Evolutionary conservation across 1,140 invertebrate species (phyloP).

Genomic region (Lanistes nyassanus): DNA sequence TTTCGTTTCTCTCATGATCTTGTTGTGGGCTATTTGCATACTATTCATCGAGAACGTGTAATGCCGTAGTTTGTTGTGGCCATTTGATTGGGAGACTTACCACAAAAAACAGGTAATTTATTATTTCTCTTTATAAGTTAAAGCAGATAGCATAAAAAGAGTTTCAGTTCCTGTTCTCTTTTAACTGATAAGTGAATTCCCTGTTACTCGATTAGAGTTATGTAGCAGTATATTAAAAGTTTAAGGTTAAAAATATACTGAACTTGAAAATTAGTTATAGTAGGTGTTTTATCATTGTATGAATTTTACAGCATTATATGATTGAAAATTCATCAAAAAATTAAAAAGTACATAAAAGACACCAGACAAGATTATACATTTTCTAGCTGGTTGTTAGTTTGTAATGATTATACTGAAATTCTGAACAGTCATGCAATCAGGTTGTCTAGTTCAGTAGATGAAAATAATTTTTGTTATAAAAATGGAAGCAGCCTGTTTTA

Average conservation of each 20-base stretch:
- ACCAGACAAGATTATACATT: no score
- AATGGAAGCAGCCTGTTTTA: no score
- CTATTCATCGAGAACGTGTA: not conserved
- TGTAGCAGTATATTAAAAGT: not conserved
- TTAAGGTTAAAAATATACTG: not conserved
- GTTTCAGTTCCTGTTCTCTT: not conserved
- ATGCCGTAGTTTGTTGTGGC: conserved; percentile 8
- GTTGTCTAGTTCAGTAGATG: no score
- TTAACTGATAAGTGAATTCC: not conserved
- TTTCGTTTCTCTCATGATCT: conserved; percentile 20
- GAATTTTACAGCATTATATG: no score
- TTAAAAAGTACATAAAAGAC: no score
- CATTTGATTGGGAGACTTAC: not conserved
- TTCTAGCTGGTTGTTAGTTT: no score
- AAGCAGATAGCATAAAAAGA: no score
- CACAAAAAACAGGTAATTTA: conserved; percentile 2
- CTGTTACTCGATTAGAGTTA: not conserved
- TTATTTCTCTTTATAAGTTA: not conserved
- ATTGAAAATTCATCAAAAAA: no score
- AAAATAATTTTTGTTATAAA: no score
- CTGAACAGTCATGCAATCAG: no score
- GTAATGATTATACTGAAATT: no score
- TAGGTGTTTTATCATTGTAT: no score
- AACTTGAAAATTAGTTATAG: not conserved
- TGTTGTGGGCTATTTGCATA: not conserved